Percentiles rank a stretch among this genome's conserved stretches.
phyloP scores from a whole-genome alignment of 2,797 vertebrate species.

The Thamnophis elegans region DNA sequence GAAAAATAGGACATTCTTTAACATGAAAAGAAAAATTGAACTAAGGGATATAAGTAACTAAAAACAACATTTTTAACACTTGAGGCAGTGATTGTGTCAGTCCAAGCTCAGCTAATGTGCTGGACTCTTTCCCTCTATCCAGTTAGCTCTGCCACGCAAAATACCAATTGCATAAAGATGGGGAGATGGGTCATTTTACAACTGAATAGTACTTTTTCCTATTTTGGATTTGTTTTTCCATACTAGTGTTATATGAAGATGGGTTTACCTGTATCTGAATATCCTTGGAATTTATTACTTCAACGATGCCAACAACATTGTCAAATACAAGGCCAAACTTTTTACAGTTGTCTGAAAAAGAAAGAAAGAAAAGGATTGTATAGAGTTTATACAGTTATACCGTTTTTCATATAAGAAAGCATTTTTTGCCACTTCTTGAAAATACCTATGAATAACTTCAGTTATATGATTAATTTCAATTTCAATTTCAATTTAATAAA shows the following conservation, averaged over 20 bases:
- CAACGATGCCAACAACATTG: constrained; percentile 94
- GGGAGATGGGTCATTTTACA: not conserved
- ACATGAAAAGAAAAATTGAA: no score
- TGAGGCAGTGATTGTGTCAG: not conserved
- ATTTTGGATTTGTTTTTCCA: not conserved
- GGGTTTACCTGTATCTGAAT: constrained; percentile 89
- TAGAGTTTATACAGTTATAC: not conserved
- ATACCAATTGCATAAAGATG: not conserved
- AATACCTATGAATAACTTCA: not conserved
- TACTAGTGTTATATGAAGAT: not conserved
- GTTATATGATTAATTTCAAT: fast-evolving
- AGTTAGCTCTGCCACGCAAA: not conserved
- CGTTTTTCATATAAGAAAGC: not conserved
- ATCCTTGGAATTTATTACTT: constrained; percentile 93
- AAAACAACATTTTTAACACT: not conserved
- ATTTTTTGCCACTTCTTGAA: not conserved
- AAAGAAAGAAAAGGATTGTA: constrained; percentile 2
- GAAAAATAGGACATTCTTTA: not conserved
- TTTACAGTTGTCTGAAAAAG: constrained; percentile 89
- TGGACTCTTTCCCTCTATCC: not conserved
- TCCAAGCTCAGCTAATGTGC: not conserved
- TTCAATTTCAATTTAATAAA: no score
- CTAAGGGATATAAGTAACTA: not conserved
- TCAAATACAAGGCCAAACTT: constrained; percentile 96
- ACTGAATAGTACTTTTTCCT: not conserved